Evolutionary conservation across 2,888 invertebrate species (phyloP).

Genomic region (Chelonus formosanus): DNA sequence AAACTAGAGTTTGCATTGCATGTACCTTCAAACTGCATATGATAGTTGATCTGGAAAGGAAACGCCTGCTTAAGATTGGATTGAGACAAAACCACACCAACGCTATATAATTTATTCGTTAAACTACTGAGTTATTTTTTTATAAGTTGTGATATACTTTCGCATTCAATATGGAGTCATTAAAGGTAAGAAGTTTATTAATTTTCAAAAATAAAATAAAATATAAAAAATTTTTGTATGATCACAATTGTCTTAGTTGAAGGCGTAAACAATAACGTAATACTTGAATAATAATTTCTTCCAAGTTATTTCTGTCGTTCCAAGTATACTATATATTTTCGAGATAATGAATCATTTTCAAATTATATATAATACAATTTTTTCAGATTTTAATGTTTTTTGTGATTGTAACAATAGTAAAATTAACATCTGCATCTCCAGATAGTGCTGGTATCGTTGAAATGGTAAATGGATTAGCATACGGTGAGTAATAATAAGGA

Average conservation of each 20-base stretch:
- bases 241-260: too few relatives aligned
- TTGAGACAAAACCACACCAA: constrained; percentile 44
- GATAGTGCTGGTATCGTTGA: constrained; percentile 64
- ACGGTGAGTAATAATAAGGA: constrained; percentile 52
- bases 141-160: constrained; percentile 31
- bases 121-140: constrained; percentile 43
- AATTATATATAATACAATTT: not conserved
- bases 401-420: constrained; percentile 36
- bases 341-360: too few relatives aligned
- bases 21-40: constrained; percentile 22
- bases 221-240: too few relatives aligned
- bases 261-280: too few relatives aligned
- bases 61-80: constrained; percentile 51
- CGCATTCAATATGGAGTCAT: constrained; percentile 42
- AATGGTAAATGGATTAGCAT: constrained; percentile 62
- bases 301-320: too few relatives aligned
- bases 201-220: not conserved
- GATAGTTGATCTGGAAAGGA: constrained; percentile 46
- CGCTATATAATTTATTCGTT: constrained; percentile 55
- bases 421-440: constrained; percentile 44
- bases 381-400: constrained; percentile 31
- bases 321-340: too few relatives aligned
- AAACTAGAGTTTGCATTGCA: constrained; percentile 25
- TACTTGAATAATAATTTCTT: too few relatives aligned
- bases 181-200: constrained; percentile 45